Evolutionary conservation across 2,113 vertebrate species (phyloP), one percentile per base, ranked within the genome.

Genomic region (Esox niger): DNA sequence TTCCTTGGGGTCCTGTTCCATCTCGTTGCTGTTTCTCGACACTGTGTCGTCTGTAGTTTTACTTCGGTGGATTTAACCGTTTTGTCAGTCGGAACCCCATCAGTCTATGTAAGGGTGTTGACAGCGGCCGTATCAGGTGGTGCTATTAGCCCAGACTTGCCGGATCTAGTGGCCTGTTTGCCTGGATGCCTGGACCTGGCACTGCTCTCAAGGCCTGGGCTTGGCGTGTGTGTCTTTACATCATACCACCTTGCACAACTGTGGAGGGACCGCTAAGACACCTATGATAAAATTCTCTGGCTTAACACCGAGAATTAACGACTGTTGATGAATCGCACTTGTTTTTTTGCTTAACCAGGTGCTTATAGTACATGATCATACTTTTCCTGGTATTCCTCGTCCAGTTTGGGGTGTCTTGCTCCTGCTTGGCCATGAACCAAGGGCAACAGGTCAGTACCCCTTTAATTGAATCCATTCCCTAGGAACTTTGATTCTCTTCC

Each of bases 401-500:
- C 85, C 95, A 96, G 82, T 95, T 97, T 70, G 94, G 92, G 64
- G 90, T 96, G 64, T 97, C 95, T 31, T 96, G 94, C 69, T 96
- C 95, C 21, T 97, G 95, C 62, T 62, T 97, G 84, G 95, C 94
- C 0, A 91, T 97, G 84, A 96, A 94, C 78, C 81, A 81, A 25
- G 88, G 70, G 32, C 94, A 92, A 75, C 94, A 96, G 91, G 95
- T 97, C 82, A 86, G 82, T 1, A 6, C 29, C 8, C 29, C 5
- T 26, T 46, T 1, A 32, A 9, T 69, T 23, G 8, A 25, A 32
- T n/a, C 2, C 15, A 13, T 17, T 25, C 6, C 23, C 21, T 11
- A 38, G 8, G 25, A 15, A 35, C 30, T 46, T 60, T 13, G 20
- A 21, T 23, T 64, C 11, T 6, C 52, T n/a, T 47, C 43, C 0